These are phyloP conservation scores for Ageneiosus marmoratus DNA, from an alignment of 2,113 vertebrate species.

Conservation along the genomic window DNA sequence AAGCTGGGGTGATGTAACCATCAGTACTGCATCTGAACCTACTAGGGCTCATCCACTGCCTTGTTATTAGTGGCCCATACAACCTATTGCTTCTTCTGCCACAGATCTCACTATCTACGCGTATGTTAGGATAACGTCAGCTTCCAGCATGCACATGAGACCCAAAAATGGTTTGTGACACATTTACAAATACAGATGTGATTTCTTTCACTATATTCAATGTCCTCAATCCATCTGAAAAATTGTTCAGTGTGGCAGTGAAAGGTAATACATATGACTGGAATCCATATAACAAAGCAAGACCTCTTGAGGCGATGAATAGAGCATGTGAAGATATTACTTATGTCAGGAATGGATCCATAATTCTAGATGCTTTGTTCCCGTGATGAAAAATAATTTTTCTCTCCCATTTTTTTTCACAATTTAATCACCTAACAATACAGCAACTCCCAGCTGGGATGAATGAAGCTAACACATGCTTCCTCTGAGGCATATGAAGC, in stretches of 20 bases:
- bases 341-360: background rate
- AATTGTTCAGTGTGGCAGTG: background rate
- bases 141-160: background rate
- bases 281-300: background rate
- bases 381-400: background rate
- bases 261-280: background rate
- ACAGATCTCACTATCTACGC: background rate
- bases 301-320: background rate
- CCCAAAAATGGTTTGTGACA: background rate
- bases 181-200: background rate
- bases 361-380: too few relatives aligned
- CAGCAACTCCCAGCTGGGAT: background rate
- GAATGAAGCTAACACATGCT: background rate
- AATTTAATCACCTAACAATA: background rate
- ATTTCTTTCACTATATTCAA: background rate
- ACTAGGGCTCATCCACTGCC: background rate
- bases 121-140: background rate
- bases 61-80: background rate
- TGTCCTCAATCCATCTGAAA: background rate
- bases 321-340: background rate
- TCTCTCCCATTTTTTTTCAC: background rate
- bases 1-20: background rate
- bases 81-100: background rate
- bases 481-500: background rate
- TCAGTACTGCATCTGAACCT: background rate